A percentile compares a stretch with the other conserved stretches of the same genome.
phyloP scores from a whole-genome alignment of 2,113 vertebrate genomes.

The Henicopernis longicauda region DNA sequence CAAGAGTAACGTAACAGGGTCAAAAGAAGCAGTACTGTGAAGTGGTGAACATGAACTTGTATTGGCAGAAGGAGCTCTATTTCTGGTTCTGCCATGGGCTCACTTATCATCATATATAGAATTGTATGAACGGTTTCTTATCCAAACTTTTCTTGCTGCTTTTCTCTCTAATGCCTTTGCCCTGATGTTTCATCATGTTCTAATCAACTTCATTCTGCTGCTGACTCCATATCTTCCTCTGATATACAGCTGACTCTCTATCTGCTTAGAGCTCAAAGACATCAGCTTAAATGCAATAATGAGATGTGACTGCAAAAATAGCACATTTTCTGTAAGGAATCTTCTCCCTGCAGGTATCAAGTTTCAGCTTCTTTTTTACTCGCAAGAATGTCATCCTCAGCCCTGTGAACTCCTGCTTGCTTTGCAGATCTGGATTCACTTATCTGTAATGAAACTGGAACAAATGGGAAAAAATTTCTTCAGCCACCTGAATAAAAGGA shows the following conservation, averaged over 20 bases:
- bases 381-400: neutral
- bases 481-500: neutral
- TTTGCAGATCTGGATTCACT: conserved; percentile 2
- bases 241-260: neutral
- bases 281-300: neutral
- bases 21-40: neutral
- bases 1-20: neutral
- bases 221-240: neutral
- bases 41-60: neutral
- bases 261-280: neutral
- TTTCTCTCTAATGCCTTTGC: neutral
- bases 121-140: neutral
- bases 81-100: neutral
- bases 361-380: neutral
- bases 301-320: neutral
- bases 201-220: neutral
- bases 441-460: neutral
- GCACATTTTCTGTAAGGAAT: neutral
- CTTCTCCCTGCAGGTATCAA: neutral
- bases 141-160: neutral
- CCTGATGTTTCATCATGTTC: neutral
- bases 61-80: neutral
- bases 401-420: neutral
- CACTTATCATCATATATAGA: neutral
- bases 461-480: neutral